These are phyloP conservation scores for Ennomos erosarius DNA, from an alignment of 2,888 invertebrate species.

Conservation along the genomic window DNA sequence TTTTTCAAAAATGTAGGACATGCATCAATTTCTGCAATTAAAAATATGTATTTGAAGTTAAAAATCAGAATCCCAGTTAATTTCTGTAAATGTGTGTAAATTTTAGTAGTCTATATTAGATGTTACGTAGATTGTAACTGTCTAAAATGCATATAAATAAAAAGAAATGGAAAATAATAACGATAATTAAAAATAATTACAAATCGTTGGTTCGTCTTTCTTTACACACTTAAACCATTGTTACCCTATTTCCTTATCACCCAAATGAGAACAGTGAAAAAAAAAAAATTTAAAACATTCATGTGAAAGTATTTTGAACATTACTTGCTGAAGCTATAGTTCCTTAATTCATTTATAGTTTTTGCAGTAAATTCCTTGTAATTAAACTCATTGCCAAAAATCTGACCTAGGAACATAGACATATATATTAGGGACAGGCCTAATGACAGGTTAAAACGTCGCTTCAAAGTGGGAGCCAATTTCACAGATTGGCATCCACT, in stretches of 20 bases:
- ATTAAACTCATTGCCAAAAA: too few species aligned
- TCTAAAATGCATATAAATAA: conserved; percentile 69
- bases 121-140: conserved; percentile 81
- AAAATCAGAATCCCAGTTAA: conserved; percentile 68
- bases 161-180: conserved; percentile 68
- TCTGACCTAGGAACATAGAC: too few species aligned
- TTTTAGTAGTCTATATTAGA: conserved; percentile 80
- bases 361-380: too few species aligned
- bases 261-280: too few species aligned
- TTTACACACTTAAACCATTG: conserved; percentile 2
- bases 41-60: conserved; percentile 44
- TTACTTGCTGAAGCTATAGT: too few species aligned
- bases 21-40: conserved; percentile 17
- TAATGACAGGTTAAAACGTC: too few species aligned
- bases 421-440: too few species aligned
- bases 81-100: conserved; percentile 81
- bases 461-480: too few species aligned
- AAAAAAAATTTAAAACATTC: too few species aligned
- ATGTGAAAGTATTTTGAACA: too few species aligned
- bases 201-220: conserved; percentile 56
- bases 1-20: conserved; percentile 6
- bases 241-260: too few species aligned
- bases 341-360: neutral
- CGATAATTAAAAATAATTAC: conserved; percentile 74
- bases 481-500: too few species aligned